Evolutionary conservation across 2,797 vertebrate species (phyloP).

Genomic region (Poliocrania exsul): DNA sequence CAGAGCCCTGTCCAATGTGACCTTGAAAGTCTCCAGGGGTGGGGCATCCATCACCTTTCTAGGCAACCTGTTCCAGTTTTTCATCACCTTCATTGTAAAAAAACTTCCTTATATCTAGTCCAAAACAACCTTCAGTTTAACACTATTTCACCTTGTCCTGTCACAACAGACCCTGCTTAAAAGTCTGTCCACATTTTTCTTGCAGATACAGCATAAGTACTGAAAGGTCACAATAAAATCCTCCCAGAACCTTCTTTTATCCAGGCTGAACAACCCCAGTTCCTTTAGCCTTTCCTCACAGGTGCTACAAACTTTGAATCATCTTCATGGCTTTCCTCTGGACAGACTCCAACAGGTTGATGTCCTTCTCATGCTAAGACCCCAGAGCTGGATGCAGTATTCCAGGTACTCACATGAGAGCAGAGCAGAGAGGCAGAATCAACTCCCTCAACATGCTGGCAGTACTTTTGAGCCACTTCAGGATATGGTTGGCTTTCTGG

Average conservation of each 20-base stretch:
- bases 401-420: not conserved
- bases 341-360: not conserved
- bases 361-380: not conserved
- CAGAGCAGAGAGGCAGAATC: not conserved
- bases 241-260: not conserved
- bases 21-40: not conserved
- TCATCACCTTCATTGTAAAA: not conserved
- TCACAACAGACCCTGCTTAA: not conserved
- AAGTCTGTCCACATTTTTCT: not conserved
- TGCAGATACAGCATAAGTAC: not conserved
- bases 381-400: not conserved
- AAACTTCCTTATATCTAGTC: not conserved
- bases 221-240: not conserved
- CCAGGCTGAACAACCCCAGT: not conserved
- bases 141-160: not conserved
- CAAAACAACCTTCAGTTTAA: not conserved
- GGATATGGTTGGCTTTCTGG: accelerated
- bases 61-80: not conserved
- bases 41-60: accelerated
- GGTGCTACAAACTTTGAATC: not conserved
- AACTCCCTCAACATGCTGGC: not conserved
- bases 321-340: not conserved
- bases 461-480: not conserved
- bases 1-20: not conserved
- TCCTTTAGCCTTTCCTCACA: not conserved